Conservation (phyloP, 37 sponge, comb jelly and placozoan genomes). For the Theonella swinhoei region DNA sequence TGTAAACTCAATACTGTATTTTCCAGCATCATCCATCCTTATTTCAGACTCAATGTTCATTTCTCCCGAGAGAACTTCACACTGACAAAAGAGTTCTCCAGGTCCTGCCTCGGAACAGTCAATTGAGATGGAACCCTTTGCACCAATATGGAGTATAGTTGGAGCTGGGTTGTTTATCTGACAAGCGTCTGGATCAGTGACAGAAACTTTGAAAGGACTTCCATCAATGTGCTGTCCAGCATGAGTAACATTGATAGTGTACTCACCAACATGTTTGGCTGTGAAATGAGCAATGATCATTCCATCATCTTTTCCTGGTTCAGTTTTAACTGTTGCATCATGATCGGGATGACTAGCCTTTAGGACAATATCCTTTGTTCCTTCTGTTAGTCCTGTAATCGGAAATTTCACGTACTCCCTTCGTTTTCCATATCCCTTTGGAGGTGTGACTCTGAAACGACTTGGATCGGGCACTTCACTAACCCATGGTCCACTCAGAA, state of each 20-base stretch:
- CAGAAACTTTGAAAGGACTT: slow-evolving; percentile 69
- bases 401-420: slow-evolving; percentile 68
- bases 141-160: slow-evolving; percentile 34
- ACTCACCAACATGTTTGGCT: slow-evolving; percentile 70
- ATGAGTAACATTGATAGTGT: slow-evolving; percentile 57
- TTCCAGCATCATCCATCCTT: background rate
- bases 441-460: slow-evolving; percentile 46
- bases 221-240: slow-evolving; percentile 64
- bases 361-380: slow-evolving; percentile 31
- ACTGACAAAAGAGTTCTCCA: slow-evolving; percentile 36
- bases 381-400: slow-evolving; percentile 50
- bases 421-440: slow-evolving; percentile 45
- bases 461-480: slow-evolving; percentile 44
- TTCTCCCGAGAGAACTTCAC: slow-evolving; percentile 38
- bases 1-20: slow-evolving; percentile 12
- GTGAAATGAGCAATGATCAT: slow-evolving; percentile 47
- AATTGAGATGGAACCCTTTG: slow-evolving; percentile 19
- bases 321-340: slow-evolving; percentile 55
- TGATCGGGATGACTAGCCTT: slow-evolving; percentile 52
- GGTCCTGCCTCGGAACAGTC: slow-evolving; percentile 59
- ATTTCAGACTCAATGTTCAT: slow-evolving; percentile 10
- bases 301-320: slow-evolving; percentile 29
- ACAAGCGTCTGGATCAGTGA: slow-evolving; percentile 67
- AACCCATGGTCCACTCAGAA: slow-evolving; percentile 11
- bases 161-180: slow-evolving; percentile 30